Conservation (phyloP, 1,140 invertebrate species). For the Oscheius sp. region DNA sequence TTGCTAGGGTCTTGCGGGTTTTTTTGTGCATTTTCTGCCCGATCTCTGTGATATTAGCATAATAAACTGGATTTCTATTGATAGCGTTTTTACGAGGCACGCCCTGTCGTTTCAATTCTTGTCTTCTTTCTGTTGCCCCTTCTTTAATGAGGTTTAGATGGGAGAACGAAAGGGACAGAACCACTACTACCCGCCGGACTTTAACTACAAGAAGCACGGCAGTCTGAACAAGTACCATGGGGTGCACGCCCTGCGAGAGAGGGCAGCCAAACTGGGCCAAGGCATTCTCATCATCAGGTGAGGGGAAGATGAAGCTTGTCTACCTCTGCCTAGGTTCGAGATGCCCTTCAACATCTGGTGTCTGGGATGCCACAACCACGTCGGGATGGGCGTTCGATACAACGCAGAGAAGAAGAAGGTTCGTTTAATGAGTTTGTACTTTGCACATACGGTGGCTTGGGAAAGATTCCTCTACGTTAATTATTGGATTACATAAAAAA, state of each 20-base stretch:
- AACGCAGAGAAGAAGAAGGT: conserved; percentile 98
- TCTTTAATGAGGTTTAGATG: conserved; percentile 62
- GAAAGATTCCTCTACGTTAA: too few species aligned
- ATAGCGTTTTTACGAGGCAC: too few species aligned
- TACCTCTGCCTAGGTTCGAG: too few species aligned
- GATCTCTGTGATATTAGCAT: not conserved
- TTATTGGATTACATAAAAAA: too few species aligned
- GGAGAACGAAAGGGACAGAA: conserved; percentile 97
- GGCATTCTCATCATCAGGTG: conserved; percentile 91
- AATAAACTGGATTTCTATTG: too few species aligned
- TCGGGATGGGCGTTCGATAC: conserved; percentile 96
- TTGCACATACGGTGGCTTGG: too few species aligned
- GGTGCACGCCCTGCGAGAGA: conserved; percentile 89
- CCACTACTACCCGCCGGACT: conserved; percentile 97
- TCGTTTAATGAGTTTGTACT: conserved; percentile 31
- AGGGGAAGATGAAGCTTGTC: conserved; percentile 18
- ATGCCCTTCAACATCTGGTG: conserved; percentile 99
- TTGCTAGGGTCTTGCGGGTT: not conserved
- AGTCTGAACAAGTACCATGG: conserved; percentile 87
- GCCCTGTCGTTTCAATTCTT: too few species aligned
- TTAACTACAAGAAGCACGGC: conserved; percentile 80
- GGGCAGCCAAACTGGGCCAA: conserved; percentile 86
- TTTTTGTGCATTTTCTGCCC: not conserved
- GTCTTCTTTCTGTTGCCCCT: not conserved
- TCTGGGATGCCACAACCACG: conserved; percentile 93